Evolutionary conservation across 2,113 vertebrate genomes (phyloP), one percentile per base, ranked within the genome.

Genomic region (Zootoca vivipara): DNA sequence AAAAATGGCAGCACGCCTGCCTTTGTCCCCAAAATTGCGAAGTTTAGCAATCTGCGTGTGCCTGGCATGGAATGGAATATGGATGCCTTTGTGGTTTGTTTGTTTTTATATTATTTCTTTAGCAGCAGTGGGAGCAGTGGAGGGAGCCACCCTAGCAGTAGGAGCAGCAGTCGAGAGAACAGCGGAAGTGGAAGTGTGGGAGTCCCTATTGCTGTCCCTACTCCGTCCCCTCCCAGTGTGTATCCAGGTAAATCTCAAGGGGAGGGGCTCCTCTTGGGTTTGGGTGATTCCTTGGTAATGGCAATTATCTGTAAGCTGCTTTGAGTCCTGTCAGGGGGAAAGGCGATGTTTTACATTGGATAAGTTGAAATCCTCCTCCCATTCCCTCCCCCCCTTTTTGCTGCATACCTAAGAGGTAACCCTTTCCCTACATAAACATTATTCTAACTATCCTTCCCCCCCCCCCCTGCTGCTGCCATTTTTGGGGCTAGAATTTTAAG

Each of bases 131-230:
- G 99, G 87, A 99, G 99, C 92, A 99, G 99, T 42, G 99, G 98
- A 85, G 98, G 99, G 85, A 99, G 99, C 95, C 99, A 99, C 93
- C 98, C 99, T 7, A 99, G 99, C 85, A 99, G 99, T 93, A 97
- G 98, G 93, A 99, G 99, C 98, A 99, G 99, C 97, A 99, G 99
- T 95, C 97, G 99, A 85, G 99, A 99, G 96, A 99, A 99, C 97
- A 99, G 99, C 40, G 99, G 99, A 88, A 99, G 99, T 78, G 99
- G 99, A 90, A 99, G 99, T n/a, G 99, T 99, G 86, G 99, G 98
- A 18, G 96, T 98, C 30, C 97, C 97, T 52, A 98, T 99, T 85
- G 99, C 98, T 84, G 99, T 99, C 38, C 99, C 98, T 1, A 99
- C 99, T 73, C 99, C 99, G 0, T 99, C 99, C 94, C 99, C 98